Conservation (phyloP, 2,113 vertebrate genomes). For the Zingel zingel region DNA sequence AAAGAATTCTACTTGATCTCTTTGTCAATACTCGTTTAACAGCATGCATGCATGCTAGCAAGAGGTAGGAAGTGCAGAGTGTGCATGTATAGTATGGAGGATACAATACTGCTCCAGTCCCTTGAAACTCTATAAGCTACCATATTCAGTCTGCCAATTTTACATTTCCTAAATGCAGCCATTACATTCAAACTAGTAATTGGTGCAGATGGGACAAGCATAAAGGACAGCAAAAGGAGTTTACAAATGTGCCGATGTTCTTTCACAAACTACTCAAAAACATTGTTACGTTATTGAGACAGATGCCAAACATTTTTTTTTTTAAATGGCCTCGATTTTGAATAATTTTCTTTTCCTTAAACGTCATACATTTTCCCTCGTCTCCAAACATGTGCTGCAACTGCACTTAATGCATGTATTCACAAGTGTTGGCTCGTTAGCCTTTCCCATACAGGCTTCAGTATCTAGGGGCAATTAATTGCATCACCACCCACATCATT, state of each 20-base stretch:
- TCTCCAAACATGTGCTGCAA: conserved; percentile 20
- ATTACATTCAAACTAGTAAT: background rate
- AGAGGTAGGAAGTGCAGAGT: background rate
- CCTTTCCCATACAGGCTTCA: background rate
- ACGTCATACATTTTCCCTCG: background rate
- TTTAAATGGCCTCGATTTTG: background rate
- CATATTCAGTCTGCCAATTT: background rate
- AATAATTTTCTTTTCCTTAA: background rate
- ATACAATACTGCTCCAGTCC: background rate
- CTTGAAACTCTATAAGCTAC: background rate
- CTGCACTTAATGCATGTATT: background rate
- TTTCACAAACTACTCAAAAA: background rate
- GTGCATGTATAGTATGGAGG: background rate
- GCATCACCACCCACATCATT: conserved; percentile 20
- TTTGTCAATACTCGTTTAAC: conserved; percentile 9
- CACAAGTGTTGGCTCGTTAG: conserved; percentile 9
- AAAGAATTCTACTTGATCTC: conserved; percentile 6
- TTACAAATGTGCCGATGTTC: background rate
- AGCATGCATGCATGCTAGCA: background rate
- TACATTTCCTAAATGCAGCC: background rate
- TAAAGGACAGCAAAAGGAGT: background rate
- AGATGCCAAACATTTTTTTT: background rate
- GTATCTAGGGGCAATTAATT: conserved; percentile 11
- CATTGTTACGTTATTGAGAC: background rate
- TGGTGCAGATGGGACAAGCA: background rate